Evolutionary conservation across 2,888 invertebrate species (phyloP).

Genomic region (Melanostoma mellinum): DNA sequence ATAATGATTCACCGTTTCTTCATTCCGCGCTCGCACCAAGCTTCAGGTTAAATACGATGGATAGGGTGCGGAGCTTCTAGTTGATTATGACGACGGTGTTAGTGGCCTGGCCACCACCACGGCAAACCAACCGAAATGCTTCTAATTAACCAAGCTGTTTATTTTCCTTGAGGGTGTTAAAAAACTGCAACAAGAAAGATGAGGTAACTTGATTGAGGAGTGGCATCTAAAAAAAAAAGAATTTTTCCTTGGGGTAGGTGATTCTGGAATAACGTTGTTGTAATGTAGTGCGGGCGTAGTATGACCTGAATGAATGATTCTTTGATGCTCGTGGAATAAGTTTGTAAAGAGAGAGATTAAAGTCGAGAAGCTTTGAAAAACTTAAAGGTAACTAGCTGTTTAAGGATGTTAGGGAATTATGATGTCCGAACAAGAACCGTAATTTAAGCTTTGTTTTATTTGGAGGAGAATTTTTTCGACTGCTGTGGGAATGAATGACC

Average conservation of each 20-base stretch:
- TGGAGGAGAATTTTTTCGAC: not conserved
- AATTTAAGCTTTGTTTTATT: slow-evolving; percentile 2
- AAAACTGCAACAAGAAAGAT: slow-evolving; percentile 55
- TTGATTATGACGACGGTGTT: slow-evolving; percentile 14
- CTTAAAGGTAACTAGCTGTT: not conserved
- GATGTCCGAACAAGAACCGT: slow-evolving; percentile 25
- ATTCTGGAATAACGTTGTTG: slow-evolving; percentile 13
- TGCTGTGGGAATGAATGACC: slow-evolving; percentile 21
- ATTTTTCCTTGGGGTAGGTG: slow-evolving; percentile 37
- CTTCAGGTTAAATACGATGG: not conserved
- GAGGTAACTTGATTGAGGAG: slow-evolving; percentile 36
- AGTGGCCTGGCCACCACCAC: slow-evolving; percentile 5
- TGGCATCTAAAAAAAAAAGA: slow-evolving; percentile 52
- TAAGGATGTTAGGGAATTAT: slow-evolving; percentile 8
- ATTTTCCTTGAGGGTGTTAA: slow-evolving; percentile 63
- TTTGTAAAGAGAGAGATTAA: slow-evolving; percentile 46
- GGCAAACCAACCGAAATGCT: slow-evolving; percentile 56
- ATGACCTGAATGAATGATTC: slow-evolving; percentile 54
- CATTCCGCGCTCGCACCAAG: slow-evolving; percentile 32
- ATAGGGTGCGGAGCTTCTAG: not conserved
- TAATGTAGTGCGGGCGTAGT: slow-evolving; percentile 2
- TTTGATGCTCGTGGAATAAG: slow-evolving; percentile 29
- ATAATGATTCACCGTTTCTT: slow-evolving; percentile 65
- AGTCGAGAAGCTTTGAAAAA: slow-evolving; percentile 35
- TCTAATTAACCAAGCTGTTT: slow-evolving; percentile 72